Evolutionary conservation across 1,140 invertebrate genomes (phyloP), one percentile per base, ranked within the genome.

Genomic region (Drosophila ohnishii): DNA sequence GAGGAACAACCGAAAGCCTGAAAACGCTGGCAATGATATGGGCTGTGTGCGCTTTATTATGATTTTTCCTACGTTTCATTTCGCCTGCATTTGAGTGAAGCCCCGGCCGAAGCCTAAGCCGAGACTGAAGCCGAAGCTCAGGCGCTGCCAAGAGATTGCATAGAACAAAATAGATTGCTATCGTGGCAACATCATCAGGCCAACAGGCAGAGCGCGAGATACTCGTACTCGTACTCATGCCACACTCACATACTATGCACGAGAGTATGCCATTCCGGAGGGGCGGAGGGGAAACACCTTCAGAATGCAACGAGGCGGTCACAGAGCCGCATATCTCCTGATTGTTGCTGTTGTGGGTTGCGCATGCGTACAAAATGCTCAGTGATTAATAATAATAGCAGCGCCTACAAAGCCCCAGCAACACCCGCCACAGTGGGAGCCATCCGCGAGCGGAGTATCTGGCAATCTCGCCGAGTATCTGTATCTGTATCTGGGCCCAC

Each of bases 81-180:
- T 74, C 58, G 55, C 35, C 64, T 48, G 35, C 69, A 59, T 72
- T 72, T 72, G 48, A 53, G 40, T 71, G 69, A 71, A 72, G 51
- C 42, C 51, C 34, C 35, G 19, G 34, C 51, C 34, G 10, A 32
- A n/a, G 44, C 16, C 22, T 14, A 42, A 11, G 14, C 25, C 13
- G 13, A 65, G 42, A 25, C 37, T 39, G 39, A 61, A 42, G 62
- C 45, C 35, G 51, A 48, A 47, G 64, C 75, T 65, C 5, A 50
- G 19, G 42, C 72, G 48, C 72, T 70, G 67, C 78, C 51, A 37
- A 55, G 51, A 55, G 72, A 80, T 72, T 70, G 84, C 88, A 90
- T 87, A 90, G 87, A 85, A 89, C 85, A 89, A 90, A 90, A 90
- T 90, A 89, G 86, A 89, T 89, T 90, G 85, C 85, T 90, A 89